Evolutionary conservation across 2,113 vertebrate genomes (phyloP).

Genomic region (Pyxicephalus adspersus): DNA sequence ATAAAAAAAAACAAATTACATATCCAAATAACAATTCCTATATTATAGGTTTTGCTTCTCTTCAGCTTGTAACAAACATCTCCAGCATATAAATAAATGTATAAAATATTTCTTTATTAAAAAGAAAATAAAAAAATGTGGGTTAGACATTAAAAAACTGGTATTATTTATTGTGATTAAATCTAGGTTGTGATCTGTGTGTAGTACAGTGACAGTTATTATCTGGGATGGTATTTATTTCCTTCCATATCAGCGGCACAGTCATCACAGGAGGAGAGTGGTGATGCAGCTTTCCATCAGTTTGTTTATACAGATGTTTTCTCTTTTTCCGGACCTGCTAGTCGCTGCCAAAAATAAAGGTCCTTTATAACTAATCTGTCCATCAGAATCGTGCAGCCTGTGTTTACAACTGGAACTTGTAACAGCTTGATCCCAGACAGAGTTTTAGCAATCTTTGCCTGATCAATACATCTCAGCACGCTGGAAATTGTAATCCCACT

Average conservation of each 20-base stretch:
- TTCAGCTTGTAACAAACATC: too few relatives aligned
- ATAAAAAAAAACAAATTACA: too few relatives aligned
- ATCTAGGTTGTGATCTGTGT: not conserved
- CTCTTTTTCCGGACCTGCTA: slow-evolving; percentile 23
- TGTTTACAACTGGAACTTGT: not conserved
- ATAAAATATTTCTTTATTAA: not conserved
- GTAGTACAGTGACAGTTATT: not conserved
- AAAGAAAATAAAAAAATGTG: not conserved
- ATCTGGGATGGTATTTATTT: slow-evolving; percentile 36
- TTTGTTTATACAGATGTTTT: slow-evolving; percentile 55
- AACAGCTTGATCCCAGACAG: too few relatives aligned
- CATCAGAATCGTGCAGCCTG: not conserved
- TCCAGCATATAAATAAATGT: too few relatives aligned
- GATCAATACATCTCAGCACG: not conserved
- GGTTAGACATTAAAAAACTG: not conserved
- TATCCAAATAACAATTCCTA: too few relatives aligned
- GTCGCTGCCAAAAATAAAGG: slow-evolving; percentile 31
- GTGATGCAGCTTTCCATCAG: slow-evolving; percentile 33
- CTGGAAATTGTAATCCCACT: not conserved
- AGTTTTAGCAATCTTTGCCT: not conserved
- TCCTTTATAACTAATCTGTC: slow-evolving; percentile 10
- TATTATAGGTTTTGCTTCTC: too few relatives aligned
- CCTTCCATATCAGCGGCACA: slow-evolving; percentile 5
- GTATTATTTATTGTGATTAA: not conserved
- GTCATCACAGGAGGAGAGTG: slow-evolving; percentile 28